These are phyloP conservation scores for Malacoraja senta DNA, from an alignment of 2,797 vertebrate species.

Conservation along the genomic window DNA sequence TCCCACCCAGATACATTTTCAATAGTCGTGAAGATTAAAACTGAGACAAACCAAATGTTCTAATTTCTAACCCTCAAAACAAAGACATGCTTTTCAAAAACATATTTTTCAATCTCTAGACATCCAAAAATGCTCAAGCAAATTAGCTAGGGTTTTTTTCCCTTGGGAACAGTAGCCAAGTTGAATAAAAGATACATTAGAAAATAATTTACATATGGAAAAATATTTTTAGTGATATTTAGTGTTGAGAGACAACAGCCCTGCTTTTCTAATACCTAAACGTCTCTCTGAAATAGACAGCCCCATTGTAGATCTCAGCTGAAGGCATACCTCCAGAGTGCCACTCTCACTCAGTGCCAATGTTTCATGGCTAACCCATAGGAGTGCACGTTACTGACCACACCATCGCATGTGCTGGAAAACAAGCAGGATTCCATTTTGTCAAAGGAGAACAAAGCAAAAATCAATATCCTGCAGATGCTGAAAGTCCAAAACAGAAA, in stretches of 20 bases:
- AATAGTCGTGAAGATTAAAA: slow-evolving; percentile 20
- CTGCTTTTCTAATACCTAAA: background rate
- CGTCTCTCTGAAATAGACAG: background rate
- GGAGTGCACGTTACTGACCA: background rate
- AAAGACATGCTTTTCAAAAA: background rate
- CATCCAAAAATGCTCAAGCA: no score
- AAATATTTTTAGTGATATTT: background rate
- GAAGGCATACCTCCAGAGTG: background rate
- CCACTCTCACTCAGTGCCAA: background rate
- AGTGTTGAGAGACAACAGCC: background rate
- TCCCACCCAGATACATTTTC: slow-evolving; percentile 25
- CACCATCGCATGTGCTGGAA: background rate
- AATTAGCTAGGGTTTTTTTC: background rate
- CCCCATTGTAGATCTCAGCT: background rate
- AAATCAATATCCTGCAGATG: background rate
- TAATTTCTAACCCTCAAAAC: background rate
- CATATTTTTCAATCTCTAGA: background rate
- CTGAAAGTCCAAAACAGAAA: no score
- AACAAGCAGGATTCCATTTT: background rate
- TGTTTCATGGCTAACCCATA: background rate
- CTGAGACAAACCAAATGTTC: background rate
- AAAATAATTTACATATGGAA: no score
- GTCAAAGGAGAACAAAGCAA: background rate
- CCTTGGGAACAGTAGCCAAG: background rate
- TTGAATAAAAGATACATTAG: no score